phyloP scores from a whole-genome alignment of 2,888 invertebrate species.

The Cephus runcator region DNA sequence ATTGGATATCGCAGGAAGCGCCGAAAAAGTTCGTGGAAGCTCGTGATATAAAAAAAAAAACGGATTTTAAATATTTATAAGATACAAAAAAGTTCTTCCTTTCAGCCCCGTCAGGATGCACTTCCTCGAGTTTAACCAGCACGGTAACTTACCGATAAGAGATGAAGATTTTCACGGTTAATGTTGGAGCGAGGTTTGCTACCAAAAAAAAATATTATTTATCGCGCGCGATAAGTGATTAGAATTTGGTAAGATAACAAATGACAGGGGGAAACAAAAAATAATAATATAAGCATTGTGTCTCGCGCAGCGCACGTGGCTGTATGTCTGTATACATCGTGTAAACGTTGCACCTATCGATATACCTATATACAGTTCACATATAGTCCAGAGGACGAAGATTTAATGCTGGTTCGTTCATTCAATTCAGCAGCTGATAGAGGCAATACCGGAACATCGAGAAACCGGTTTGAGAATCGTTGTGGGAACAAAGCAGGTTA shows the following conservation, averaged over 20 bases:
- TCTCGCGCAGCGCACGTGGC: not conserved
- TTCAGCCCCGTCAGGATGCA: not conserved
- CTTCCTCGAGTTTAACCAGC: no score
- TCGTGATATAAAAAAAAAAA: not conserved
- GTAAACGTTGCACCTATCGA: accelerated
- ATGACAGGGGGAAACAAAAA: no score
- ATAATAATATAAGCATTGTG: not conserved
- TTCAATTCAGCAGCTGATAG: constrained; percentile 49
- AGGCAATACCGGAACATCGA: constrained; percentile 46
- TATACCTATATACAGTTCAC: not conserved
- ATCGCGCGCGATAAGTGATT: no score
- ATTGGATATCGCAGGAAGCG: constrained; percentile 23
- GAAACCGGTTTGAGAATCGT: constrained; percentile 56
- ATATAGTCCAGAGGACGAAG: not conserved
- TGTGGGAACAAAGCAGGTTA: constrained; percentile 62
- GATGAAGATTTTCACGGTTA: no score
- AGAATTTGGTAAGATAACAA: no score
- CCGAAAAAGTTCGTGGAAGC: not conserved
- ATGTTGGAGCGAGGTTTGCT: no score
- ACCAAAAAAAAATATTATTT: no score
- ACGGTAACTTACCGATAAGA: no score
- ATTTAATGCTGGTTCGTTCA: not conserved
- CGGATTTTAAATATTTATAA: not conserved
- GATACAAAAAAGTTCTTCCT: not conserved
- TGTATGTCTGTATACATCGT: not conserved